These are phyloP conservation scores for Karalla daura DNA, from an alignment of 2,797 vertebrate genomes.

Conservation along the genomic window DNA sequence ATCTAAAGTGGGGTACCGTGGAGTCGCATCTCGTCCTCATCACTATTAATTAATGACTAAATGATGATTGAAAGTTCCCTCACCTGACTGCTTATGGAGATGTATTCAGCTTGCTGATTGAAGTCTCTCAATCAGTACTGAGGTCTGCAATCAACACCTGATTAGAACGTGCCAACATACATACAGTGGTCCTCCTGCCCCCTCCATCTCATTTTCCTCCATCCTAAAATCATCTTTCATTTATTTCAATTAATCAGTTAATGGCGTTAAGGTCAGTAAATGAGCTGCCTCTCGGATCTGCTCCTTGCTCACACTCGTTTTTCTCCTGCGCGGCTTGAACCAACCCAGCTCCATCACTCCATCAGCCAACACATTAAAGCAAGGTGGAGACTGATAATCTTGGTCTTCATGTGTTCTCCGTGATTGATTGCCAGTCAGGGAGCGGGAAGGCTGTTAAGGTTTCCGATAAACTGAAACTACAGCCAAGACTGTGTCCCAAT, in stretches of 20 bases:
- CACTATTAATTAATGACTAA: conserved; percentile 65
- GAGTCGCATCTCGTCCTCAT: conserved; percentile 37
- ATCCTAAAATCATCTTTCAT: conserved; percentile 33
- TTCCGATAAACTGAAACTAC: conserved; percentile 9
- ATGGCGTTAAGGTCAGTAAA: conserved; percentile 35
- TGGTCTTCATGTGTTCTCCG: conserved; percentile 21
- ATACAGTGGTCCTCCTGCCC: conserved; percentile 10
- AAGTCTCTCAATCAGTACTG: conserved; percentile 72
- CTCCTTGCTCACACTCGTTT: not conserved
- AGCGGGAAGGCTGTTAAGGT: conserved; percentile 7
- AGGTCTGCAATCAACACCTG: conserved; percentile 72
- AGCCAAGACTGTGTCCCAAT: conserved; percentile 17
- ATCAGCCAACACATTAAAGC: conserved; percentile 23
- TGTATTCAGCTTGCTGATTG: conserved; percentile 70
- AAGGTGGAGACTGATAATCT: conserved; percentile 22
- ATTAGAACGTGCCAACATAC: conserved; percentile 59
- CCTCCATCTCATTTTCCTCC: not conserved
- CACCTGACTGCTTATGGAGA: conserved; percentile 68
- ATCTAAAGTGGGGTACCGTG: conserved; percentile 12
- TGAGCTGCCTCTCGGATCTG: not conserved
- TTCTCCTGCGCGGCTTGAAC: not conserved
- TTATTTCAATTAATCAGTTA: conserved; percentile 65
- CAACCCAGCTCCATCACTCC: conserved; percentile 16
- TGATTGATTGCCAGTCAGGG: conserved; percentile 42
- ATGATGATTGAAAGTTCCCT: conserved; percentile 69